Percentiles rank a stretch among this genome's conserved stretches.
These are phyloP conservation scores for Lasiurus borealis DNA, from an alignment of 2,113 vertebrate species.

Conservation along the genomic window DNA sequence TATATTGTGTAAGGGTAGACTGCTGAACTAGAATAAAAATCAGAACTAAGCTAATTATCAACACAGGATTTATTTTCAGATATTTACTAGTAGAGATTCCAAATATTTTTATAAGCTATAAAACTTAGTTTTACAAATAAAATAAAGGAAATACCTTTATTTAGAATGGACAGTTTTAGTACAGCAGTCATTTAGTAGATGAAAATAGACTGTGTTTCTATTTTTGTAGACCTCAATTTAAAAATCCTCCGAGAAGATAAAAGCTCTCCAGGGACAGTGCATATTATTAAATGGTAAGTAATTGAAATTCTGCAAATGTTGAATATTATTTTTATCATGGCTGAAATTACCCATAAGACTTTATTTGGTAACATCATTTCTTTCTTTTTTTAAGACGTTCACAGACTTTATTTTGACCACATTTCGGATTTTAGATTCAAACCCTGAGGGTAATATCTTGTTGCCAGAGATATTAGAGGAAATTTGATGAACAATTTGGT, in stretches of 20 bases:
- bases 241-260: constrained; percentile 90
- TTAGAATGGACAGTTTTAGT: constrained; percentile 59
- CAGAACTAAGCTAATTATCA: constrained; percentile 3
- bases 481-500: constrained; percentile 8
- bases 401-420: constrained; percentile 13
- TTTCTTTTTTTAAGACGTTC: neutral
- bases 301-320: constrained; percentile 76
- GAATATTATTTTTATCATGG: constrained; percentile 55
- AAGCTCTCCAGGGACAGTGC: constrained; percentile 86
- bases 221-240: constrained; percentile 86
- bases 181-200: constrained; percentile 10
- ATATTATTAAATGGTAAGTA: constrained; percentile 90
- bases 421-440: constrained; percentile 32
- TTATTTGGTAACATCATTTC: constrained; percentile 64
- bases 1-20: neutral
- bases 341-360: constrained; percentile 56
- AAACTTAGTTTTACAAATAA: constrained; percentile 55
- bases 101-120: constrained; percentile 55
- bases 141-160: constrained; percentile 53
- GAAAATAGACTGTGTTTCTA: constrained; percentile 70
- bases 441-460: neutral
- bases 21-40: constrained; percentile 34
- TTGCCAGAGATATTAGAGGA: constrained; percentile 53
- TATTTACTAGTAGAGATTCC: constrained; percentile 36
- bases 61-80: constrained; percentile 34